These are phyloP conservation scores for Panagrolaimus sp. DNA, from an alignment of 1,140 invertebrate genomes.

Conservation along the genomic window DNA sequence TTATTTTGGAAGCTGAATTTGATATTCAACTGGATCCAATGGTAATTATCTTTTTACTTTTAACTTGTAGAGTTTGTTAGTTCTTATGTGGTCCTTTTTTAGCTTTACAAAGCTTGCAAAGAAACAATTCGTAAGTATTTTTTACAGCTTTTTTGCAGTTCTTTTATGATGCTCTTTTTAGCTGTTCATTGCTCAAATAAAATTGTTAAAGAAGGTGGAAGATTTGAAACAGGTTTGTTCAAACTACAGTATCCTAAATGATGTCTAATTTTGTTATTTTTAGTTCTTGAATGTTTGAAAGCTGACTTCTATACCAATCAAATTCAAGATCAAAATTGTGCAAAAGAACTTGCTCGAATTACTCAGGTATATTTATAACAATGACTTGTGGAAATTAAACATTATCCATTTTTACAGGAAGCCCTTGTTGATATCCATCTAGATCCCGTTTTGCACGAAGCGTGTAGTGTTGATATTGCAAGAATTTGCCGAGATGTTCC, in stretches of 20 bases:
- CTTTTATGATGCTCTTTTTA: slow-evolving; percentile 7
- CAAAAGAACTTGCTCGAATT: slow-evolving; percentile 22
- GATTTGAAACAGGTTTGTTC: slow-evolving; percentile 46
- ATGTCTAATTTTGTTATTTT: too few species aligned
- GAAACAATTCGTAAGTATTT: slow-evolving; percentile 66
- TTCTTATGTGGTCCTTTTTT: too few species aligned
- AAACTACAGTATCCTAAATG: too few species aligned
- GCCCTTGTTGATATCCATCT: slow-evolving; percentile 64
- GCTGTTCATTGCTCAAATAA: slow-evolving; percentile 24
- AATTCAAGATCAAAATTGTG: slow-evolving; percentile 45
- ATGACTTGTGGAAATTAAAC: slow-evolving; percentile 66
- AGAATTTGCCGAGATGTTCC: slow-evolving; percentile 75
- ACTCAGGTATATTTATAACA: neutral
- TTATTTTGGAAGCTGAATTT: slow-evolving; percentile 55
- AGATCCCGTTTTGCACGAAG: slow-evolving; percentile 60
- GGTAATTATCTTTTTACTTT: too few species aligned
- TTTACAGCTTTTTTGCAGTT: slow-evolving; percentile 66
- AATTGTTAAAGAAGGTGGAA: slow-evolving; percentile 32
- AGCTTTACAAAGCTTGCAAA: slow-evolving; percentile 70
- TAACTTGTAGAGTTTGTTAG: too few species aligned
- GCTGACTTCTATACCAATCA: slow-evolving; percentile 54
- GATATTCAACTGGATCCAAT: slow-evolving; percentile 84
- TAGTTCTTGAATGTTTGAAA: slow-evolving; percentile 53
- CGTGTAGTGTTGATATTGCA: slow-evolving; percentile 66
- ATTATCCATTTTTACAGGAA: slow-evolving; percentile 60